Percentiles rank a stretch among this genome's conserved stretches.
phyloP scores from a whole-genome alignment of 2,888 invertebrate genomes.

The Drosophila prolongata region DNA sequence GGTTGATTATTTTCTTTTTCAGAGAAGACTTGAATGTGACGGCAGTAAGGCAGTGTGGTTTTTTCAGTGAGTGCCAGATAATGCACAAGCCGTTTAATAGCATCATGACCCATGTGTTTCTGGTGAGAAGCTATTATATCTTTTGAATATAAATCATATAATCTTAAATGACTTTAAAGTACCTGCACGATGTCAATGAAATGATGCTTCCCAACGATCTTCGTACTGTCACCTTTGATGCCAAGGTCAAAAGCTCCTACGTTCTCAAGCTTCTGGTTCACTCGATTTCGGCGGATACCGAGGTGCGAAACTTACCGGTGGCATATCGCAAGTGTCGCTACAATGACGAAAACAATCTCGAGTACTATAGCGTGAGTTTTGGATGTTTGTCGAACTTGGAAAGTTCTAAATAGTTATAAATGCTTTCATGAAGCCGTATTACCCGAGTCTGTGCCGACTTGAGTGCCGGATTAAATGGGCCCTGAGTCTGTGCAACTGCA shows the following conservation, averaged over 20 bases:
- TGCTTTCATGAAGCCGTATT: constrained; percentile 66
- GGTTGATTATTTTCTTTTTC: too few species aligned
- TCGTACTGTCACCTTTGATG: constrained; percentile 53
- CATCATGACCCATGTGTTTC: constrained; percentile 6
- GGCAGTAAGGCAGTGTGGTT: constrained; percentile 51
- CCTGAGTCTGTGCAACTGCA: constrained; percentile 76
- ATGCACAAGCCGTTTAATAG: constrained; percentile 51
- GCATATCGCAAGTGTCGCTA: constrained; percentile 82
- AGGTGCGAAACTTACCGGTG: constrained; percentile 77
- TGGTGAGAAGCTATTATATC: constrained; percentile 34
- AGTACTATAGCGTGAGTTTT: constrained; percentile 72
- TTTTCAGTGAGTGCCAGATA: constrained; percentile 65
- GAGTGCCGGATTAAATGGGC: constrained; percentile 82
- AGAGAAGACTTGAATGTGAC: constrained; percentile 33
- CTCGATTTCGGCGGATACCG: constrained; percentile 69
- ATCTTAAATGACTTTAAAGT: constrained; percentile 51
- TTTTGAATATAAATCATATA: neutral
- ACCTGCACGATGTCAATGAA: constrained; percentile 77
- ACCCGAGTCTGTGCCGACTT: constrained; percentile 77
- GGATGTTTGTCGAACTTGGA: neutral
- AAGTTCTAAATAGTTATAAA: too few species aligned
- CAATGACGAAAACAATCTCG: constrained; percentile 74
- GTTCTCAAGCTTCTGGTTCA: constrained; percentile 64
- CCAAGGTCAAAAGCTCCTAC: constrained; percentile 50
- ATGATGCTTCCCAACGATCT: constrained; percentile 68